Evolutionary conservation across 2,888 invertebrate species (phyloP).

Genomic region (Rotaria socialis): DNA sequence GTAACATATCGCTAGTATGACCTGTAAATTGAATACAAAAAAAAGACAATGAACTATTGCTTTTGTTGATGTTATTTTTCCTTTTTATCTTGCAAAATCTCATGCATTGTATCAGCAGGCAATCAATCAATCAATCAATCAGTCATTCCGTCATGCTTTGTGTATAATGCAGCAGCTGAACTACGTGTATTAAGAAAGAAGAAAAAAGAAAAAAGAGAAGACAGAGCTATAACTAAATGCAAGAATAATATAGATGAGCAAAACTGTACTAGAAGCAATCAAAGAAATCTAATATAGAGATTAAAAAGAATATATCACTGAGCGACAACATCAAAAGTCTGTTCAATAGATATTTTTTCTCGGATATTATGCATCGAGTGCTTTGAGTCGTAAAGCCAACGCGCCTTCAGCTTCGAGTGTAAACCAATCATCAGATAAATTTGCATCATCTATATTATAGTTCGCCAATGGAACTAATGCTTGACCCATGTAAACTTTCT

Average conservation of each 20-base stretch:
- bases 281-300: not conserved
- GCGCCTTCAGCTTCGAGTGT: slow-evolving; percentile 14
- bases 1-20: not conserved
- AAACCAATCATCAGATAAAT: slow-evolving; percentile 15
- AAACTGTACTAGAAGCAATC: not conserved
- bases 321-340: not conserved
- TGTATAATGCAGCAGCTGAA: not conserved
- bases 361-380: not conserved
- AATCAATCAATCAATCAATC: not conserved
- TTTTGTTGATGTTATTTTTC: not conserved
- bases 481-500: slow-evolving; percentile 33
- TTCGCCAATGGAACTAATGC: not conserved
- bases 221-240: not conserved
- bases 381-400: slow-evolving; percentile 8
- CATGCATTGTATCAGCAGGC: not conserved
- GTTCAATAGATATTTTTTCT: not conserved
- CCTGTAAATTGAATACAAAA: not conserved
- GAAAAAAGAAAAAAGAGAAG: not conserved
- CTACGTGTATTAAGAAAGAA: not conserved
- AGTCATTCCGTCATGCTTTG: not conserved
- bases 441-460: slow-evolving; percentile 25
- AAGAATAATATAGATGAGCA: not conserved
- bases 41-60: not conserved
- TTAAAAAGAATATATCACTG: not conserved
- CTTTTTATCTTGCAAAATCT: not conserved